Evolutionary conservation across 2,113 vertebrate species (phyloP), one percentile per base, ranked within the genome.

Genomic region (Trinectes maculatus): DNA sequence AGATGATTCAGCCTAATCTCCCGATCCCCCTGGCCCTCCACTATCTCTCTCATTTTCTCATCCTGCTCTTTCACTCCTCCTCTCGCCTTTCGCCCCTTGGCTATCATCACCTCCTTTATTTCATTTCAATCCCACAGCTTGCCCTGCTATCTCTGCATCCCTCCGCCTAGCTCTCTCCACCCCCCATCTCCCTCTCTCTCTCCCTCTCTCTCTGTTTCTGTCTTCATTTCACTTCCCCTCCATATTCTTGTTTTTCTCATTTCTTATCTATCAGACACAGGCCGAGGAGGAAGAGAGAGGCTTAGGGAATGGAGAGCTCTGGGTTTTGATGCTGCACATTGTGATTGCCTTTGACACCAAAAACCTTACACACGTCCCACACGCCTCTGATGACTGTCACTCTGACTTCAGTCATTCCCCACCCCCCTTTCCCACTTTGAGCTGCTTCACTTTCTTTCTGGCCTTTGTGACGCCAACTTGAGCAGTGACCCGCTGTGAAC

Each of bases 1-100:
- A 90, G 84, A 84, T 89, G 80, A 90, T 87, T 86, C 82, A 85
- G 77, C 64, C 84, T 90, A 85, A 90, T 90, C 80, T 86, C 69
- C 54, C 13, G 37, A 83, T 85, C 69, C 77, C 67, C 10, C 42
- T 72, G 77, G 80, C 70, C 63, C 49, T 71, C 69, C 36, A 53
- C 77, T 82, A 86, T 88, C 83, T 42, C 74, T 58, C 71, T 82
- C 66, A 67, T 79, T 83, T 71, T 81, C 71, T 79, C 77, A 64
- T 73, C 42, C 24, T 19, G 43, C 51, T 55, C 70, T 74, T 67
- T 69, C 60, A 61, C 47, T 72, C 57, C 67, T 51, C 56, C 51
- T 71, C 52, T 46, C 21, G 4, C 74, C 39, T n/a, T n/a, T 28
- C 33, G 52, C 60, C 86, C 69, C 57, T 48, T 22, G 60, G 81